Conservation (phyloP, 1,140 invertebrate species). For the Zaprionus camerounensis region DNA sequence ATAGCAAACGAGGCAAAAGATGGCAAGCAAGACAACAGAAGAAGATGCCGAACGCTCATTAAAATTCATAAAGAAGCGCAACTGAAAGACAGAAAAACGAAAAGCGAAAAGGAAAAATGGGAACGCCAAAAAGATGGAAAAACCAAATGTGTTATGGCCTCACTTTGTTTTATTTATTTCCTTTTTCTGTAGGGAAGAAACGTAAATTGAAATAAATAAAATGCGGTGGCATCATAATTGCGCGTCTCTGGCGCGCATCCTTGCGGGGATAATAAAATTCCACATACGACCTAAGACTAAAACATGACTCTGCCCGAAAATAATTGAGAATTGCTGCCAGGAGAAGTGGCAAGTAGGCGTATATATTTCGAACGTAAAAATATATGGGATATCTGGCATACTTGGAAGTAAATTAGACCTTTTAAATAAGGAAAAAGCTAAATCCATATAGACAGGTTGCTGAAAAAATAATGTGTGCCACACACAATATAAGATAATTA, state of each 20-base stretch:
- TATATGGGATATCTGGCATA: constrained; percentile 26
- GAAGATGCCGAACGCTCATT: constrained; percentile 54
- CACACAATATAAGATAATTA: not conserved
- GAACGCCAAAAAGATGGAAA: constrained; percentile 15
- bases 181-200: constrained; percentile 26
- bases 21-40: not conserved
- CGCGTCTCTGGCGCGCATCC: constrained; percentile 51
- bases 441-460: not conserved
- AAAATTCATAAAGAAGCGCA: constrained; percentile 73
- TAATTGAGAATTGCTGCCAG: constrained; percentile 43
- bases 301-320: constrained; percentile 45
- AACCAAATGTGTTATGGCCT: constrained; percentile 45
- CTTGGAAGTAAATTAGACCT: constrained; percentile 16
- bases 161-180: constrained; percentile 51
- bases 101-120: constrained; percentile 34
- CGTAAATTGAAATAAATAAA: constrained; percentile 77
- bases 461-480: not conserved
- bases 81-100: constrained; percentile 35
- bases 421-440: not conserved
- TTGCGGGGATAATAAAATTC: constrained; percentile 72
- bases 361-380: constrained; percentile 36
- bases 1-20: constrained; percentile 62
- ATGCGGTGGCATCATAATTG: constrained; percentile 73
- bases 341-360: not conserved
- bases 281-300: constrained; percentile 45